Conservation (phyloP, 2,113 vertebrate species). For the Dendrocopos noguchii region DNA sequence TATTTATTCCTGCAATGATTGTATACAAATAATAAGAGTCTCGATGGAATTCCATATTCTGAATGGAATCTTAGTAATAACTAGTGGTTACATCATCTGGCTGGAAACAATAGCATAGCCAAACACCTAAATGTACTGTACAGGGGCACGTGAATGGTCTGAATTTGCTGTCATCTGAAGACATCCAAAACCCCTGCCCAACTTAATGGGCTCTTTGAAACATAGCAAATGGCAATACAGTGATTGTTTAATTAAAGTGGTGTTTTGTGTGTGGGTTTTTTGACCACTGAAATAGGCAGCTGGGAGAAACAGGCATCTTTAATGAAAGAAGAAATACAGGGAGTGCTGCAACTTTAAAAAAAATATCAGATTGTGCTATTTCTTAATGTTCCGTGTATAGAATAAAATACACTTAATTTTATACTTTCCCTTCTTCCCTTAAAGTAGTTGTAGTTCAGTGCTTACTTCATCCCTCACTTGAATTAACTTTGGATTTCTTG, state of each 20-base stretch:
- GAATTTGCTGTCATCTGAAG: not conserved
- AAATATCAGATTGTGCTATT: conserved; percentile 7
- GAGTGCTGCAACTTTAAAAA: conserved; percentile 72
- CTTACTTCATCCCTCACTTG: conserved; percentile 65
- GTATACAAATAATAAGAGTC: not conserved
- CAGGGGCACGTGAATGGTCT: not conserved
- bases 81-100: not conserved
- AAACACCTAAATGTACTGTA: not conserved
- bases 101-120: not conserved
- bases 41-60: not conserved
- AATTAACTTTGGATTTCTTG: conserved; percentile 71
- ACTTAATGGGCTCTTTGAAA: not conserved
- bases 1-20: not conserved
- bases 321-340: not conserved
- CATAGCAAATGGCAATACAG: not conserved
- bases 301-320: not conserved
- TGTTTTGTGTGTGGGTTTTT: not conserved
- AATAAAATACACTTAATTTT: conserved; percentile 74
- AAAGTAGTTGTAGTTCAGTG: conserved; percentile 75
- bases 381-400: conserved; percentile 73
- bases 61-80: not conserved
- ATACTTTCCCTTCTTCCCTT: conserved; percentile 65
- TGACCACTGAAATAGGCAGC: not conserved
- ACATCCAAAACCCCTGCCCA: not conserved
- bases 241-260: not conserved